Base-by-base conservation (phyloP, 2,797 vertebrate genomes). In the Esox lucius region DNA sequence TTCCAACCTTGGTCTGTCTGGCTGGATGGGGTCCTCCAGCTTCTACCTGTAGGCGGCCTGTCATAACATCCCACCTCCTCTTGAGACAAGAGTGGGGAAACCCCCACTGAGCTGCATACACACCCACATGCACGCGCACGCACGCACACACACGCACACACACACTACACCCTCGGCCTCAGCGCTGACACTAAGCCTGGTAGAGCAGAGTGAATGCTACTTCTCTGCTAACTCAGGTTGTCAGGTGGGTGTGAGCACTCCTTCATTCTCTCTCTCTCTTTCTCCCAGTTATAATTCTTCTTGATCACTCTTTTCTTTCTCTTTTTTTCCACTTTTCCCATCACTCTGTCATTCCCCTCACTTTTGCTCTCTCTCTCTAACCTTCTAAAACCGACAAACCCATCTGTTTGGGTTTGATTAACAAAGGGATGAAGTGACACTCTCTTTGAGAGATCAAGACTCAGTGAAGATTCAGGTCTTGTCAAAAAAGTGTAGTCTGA, bases 231-330 rank as follows among this genome's bases (percentile, higher is more conserved):
- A 93, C 89, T 65, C 71, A 89, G 89, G 90, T 84, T 94, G 93
- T 90, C 92, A 93, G 91, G 93, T 93, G 92, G 91, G 90, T 90
- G 89, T 92, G 92, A 94, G 92, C 91, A 79, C 89, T 79, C 81
- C 81, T 85, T 89, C 87, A 79, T 66, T 79, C 66, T 72, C 61
- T 26, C 15, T 35, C 24, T 59, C 66, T 59, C 49, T 76, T 73
- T 81, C 80, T 70, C 80, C 78, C 1, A 46, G 12, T 51, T 81
- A 75, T 78, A 74, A 83, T 82, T 39, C 53, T 68, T 19, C 61
- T 35, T 73, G 22, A 16, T 28, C 42, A 26, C 4, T 17, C 2
- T 31, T 2, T 39, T 3, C 66, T 72, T 42, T 68, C 2, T 42
- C 19, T 42, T 1, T 42, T 1, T 68, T 35, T 68, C 8, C 33